These are phyloP conservation scores for Scotopteryx bipunctaria DNA, from an alignment of 2,888 invertebrate species.

Conservation along the genomic window DNA sequence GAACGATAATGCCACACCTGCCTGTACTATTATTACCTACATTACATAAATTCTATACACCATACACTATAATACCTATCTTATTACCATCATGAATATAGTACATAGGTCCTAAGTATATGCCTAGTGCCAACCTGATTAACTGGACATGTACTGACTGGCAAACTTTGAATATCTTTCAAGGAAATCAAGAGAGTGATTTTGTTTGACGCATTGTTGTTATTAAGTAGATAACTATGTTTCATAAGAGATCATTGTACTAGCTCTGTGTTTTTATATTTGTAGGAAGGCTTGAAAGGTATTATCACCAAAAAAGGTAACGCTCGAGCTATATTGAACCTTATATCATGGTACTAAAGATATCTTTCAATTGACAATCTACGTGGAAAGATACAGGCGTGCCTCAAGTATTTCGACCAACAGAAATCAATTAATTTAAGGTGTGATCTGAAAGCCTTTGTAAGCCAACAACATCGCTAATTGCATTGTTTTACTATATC, in stretches of 20 bases:
- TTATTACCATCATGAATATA: too few species aligned
- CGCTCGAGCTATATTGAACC: too few species aligned
- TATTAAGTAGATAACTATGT: too few species aligned
- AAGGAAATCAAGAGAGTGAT: constrained; percentile 49
- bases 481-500: constrained; percentile 47
- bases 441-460: constrained; percentile 48
- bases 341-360: neutral
- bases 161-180: constrained; percentile 47
- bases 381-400: neutral
- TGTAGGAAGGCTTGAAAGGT: too few species aligned
- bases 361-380: neutral
- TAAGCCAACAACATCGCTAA: constrained; percentile 40
- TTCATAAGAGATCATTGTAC: too few species aligned
- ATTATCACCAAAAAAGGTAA: too few species aligned
- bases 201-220: constrained; percentile 50
- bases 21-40: neutral
- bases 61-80: too few species aligned
- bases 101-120: too few species aligned
- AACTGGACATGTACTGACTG: constrained; percentile 43
- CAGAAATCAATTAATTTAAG: constrained; percentile 57
- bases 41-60: neutral
- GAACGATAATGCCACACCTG: neutral
- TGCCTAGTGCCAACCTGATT: too few species aligned
- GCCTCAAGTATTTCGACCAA: constrained; percentile 21
- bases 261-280: too few species aligned